Evolutionary conservation across 2,113 vertebrate genomes (phyloP), one percentile per base, ranked within the genome.

Genomic region (Lamprotornis superbus): DNA sequence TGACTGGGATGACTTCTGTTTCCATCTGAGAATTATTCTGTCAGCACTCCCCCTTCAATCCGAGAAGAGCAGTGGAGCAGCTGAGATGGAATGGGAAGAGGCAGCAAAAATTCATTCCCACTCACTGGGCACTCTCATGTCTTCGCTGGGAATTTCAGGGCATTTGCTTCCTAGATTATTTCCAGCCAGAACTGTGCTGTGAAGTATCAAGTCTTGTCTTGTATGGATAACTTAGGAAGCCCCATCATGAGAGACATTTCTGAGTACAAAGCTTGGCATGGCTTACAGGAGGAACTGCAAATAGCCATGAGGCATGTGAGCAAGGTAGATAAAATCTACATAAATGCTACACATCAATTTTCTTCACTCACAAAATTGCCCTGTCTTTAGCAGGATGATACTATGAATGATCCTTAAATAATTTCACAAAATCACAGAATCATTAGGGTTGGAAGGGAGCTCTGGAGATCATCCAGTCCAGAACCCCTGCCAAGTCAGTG

Each of bases 81-180:
- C 92, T 94, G 94, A 69, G 35, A 30, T 55, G 27, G 37, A 71
- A 39, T 63, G 86, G 73, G 61, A 89, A 93, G 60, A 64, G 56
- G 42, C 50, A 83, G 69, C 18, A 93, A 74, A 96, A 77, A 86
- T 95, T 76, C 42, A 33, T 44, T 92, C 59, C 67, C 42, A 56
- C 87, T 44, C 94, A 44, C 23, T 3, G 8, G 71, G 40, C 37
- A 55, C 68, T 87, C 92, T 93, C 27, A 8, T 75, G 31, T 79
- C 79, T 87, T 93, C 0, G 0, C 59, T 86, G 83, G 63, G 84
- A 87, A 70, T 92, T 86, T 64, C 53, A 60, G 69, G 47, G 31
- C 81, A 78, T 61, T 82, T 91, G 63, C 63, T 95, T 92, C 57
- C 55, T 70, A 39, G 59, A 35, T 94, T 87, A 57, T 94, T 95